Evolutionary conservation across 2,888 invertebrate genomes (phyloP).

Genomic region (Agelastica alni): DNA sequence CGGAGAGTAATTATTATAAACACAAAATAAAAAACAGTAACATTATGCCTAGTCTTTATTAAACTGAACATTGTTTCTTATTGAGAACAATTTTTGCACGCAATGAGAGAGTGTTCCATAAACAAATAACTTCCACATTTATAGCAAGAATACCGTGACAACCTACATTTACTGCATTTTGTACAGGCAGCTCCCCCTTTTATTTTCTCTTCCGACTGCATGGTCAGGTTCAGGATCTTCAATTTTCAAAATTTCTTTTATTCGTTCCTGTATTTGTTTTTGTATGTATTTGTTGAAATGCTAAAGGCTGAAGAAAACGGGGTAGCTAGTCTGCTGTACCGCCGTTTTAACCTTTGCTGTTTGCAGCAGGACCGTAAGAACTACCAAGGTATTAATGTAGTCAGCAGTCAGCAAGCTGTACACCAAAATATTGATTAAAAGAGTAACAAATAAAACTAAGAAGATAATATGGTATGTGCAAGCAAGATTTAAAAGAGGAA

Average conservation of each 20-base stretch:
- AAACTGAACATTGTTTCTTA: slow-evolving; percentile 11
- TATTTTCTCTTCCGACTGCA: slow-evolving; percentile 6
- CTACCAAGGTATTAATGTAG: no score
- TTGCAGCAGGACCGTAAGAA: no score
- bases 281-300: no score
- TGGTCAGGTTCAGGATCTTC: slow-evolving; percentile 8
- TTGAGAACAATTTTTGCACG: slow-evolving; percentile 12
- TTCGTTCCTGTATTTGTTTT: no score
- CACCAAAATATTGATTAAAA: no score
- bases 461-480: no score
- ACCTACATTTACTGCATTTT: slow-evolving; percentile 10
- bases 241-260: slow-evolving; percentile 6
- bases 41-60: slow-evolving; percentile 2
- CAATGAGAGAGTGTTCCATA: slow-evolving; percentile 15
- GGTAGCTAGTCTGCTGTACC: no score
- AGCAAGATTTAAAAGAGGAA: no score
- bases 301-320: no score
- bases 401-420: no score
- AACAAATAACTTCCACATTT: slow-evolving; percentile 16
- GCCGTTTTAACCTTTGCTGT: no score
- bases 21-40: slow-evolving; percentile 5
- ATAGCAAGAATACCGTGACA: slow-evolving; percentile 11
- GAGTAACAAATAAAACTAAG: no score
- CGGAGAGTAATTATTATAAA: slow-evolving; percentile 1
- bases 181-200: slow-evolving; percentile 11